These are phyloP conservation scores for Sogatella furcifera DNA, from an alignment of 1,140 invertebrate species.

Conservation along the genomic window DNA sequence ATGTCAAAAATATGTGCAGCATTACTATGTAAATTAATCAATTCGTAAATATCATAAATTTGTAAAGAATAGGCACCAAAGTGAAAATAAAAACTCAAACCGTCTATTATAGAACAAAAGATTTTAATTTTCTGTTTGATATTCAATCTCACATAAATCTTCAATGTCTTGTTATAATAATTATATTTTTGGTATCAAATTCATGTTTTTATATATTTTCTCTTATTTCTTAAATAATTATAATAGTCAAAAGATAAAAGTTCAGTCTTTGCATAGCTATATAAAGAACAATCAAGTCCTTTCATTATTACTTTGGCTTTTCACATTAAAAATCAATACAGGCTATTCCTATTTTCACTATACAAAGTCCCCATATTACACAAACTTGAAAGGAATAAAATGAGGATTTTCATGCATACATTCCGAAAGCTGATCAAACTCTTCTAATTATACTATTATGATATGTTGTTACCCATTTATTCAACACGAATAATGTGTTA, in stretches of 20 bases:
- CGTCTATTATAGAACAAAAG: too few relatives aligned
- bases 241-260: neutral
- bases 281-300: neutral
- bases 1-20: too few relatives aligned
- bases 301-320: neutral
- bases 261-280: slow-evolving; percentile 3
- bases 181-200: neutral
- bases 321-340: neutral
- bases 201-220: neutral
- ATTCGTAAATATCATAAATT: too few relatives aligned
- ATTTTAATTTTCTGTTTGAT: too few relatives aligned
- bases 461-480: neutral
- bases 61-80: too few relatives aligned
- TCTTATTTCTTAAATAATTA: neutral
- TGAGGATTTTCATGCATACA: neutral
- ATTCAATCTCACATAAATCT: too few relatives aligned
- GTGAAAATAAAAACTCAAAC: too few relatives aligned
- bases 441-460: neutral
- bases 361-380: neutral
- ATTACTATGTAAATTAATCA: too few relatives aligned
- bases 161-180: too few relatives aligned
- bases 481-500: too few relatives aligned
- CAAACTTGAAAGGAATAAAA: neutral
- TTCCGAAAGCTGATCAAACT: neutral
- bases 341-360: neutral